Evolutionary conservation across 2,113 vertebrate genomes (phyloP).

Genomic region (Cebus imitator): DNA sequence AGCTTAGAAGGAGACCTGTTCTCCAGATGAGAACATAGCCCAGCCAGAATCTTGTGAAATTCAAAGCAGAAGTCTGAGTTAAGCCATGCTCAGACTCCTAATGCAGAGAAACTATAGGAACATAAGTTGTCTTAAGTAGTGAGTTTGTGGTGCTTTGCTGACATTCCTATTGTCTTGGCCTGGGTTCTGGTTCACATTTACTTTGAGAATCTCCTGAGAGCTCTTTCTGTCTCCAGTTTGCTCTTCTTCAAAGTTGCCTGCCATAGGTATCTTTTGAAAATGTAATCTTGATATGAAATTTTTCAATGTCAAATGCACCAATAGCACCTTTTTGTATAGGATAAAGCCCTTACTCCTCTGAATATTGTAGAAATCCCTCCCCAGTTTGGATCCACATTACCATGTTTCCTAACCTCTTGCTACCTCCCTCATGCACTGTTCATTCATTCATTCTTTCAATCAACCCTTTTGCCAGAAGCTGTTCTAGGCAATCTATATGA

Average conservation of each 20-base stretch:
- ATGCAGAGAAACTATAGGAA: not conserved
- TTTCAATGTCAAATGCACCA: not conserved
- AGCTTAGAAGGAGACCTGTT: not conserved
- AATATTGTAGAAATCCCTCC: not conserved
- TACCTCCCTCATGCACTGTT: not conserved
- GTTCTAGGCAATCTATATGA: not conserved
- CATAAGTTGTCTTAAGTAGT: not conserved
- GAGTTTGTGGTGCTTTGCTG: not conserved
- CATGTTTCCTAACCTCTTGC: not conserved
- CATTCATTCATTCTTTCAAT: not conserved
- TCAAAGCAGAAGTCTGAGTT: not conserved
- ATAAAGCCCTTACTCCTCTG: not conserved
- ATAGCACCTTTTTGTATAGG: not conserved
- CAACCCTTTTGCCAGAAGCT: not conserved
- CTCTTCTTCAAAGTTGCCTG: not conserved
- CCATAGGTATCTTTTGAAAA: not conserved
- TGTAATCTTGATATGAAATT: not conserved
- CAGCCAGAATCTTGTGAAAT: not conserved
- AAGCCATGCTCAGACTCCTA: not conserved
- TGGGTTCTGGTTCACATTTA: not conserved
- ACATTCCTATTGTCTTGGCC: not conserved
- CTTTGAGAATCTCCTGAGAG: not conserved
- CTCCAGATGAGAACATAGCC: not conserved
- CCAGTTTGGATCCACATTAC: not conserved
- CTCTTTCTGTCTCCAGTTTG: not conserved